phyloP scores from a whole-genome alignment of 1,140 invertebrate species.

The Danaus melanippus region DNA sequence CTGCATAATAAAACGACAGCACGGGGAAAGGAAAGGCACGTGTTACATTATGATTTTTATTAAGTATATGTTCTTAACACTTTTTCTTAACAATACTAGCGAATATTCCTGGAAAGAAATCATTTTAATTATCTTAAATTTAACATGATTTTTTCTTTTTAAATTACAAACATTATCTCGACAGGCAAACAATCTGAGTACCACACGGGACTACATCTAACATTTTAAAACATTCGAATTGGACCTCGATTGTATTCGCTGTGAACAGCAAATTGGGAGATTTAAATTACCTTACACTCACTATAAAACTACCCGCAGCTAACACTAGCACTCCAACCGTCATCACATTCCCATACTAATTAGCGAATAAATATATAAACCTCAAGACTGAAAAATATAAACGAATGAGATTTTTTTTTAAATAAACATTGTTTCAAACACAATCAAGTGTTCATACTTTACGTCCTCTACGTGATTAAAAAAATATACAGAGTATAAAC shows the following conservation, averaged over 20 bases:
- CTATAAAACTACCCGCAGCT: not conserved
- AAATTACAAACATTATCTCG: slow-evolving; percentile 51
- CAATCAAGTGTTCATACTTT: too few species aligned
- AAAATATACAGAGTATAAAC: slow-evolving; percentile 42
- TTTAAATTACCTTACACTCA: slow-evolving; percentile 18
- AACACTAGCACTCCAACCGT: slow-evolving; percentile 3
- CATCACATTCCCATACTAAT: not conserved
- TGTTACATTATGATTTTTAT: slow-evolving; percentile 54
- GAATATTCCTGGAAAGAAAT: slow-evolving; percentile 66
- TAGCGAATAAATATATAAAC: too few species aligned
- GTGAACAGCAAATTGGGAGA: slow-evolving; percentile 52
- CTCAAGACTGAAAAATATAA: too few species aligned
- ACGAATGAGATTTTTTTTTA: too few species aligned
- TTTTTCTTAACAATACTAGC: slow-evolving; percentile 66
- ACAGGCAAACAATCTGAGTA: slow-evolving; percentile 46
- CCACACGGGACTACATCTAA: slow-evolving; percentile 49
- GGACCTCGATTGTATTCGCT: slow-evolving; percentile 67
- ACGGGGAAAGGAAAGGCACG: slow-evolving; percentile 37
- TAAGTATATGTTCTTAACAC: slow-evolving; percentile 60
- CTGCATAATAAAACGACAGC: slow-evolving; percentile 3
- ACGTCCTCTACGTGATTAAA: slow-evolving; percentile 22
- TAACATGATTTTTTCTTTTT: slow-evolving; percentile 57
- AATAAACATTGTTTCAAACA: too few species aligned
- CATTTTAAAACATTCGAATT: slow-evolving; percentile 61
- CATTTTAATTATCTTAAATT: slow-evolving; percentile 55